Conservation (phyloP, 1,140 invertebrate genomes). For the Physella acuta region DNA sequence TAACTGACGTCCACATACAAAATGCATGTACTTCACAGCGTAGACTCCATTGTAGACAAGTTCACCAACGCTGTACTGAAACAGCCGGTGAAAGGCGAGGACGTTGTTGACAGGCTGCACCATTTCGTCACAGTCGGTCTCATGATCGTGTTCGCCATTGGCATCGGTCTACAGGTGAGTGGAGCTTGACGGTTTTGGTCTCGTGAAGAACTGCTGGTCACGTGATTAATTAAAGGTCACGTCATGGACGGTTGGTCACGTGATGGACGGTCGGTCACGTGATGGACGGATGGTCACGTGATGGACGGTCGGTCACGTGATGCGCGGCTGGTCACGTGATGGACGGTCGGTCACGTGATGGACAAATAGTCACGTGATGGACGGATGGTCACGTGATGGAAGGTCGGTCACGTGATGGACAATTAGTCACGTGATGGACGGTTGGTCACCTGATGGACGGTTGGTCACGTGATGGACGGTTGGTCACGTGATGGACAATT, state of each 20-base stretch:
- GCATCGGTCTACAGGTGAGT: slow-evolving; percentile 16
- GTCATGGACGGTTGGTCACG: neutral
- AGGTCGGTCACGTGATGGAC: too few relatives aligned
- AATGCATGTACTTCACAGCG: too few relatives aligned
- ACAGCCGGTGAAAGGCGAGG: slow-evolving; percentile 23
- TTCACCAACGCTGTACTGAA: slow-evolving; percentile 11
- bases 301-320: neutral
- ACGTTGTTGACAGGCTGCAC: slow-evolving; percentile 28
- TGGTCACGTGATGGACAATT: too few relatives aligned
- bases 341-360: too few relatives aligned
- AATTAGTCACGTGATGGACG: too few relatives aligned
- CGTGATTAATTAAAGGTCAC: neutral
- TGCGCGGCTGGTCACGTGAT: too few relatives aligned
- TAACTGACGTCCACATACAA: too few relatives aligned
- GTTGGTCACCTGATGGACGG: too few relatives aligned
- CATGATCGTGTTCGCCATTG: slow-evolving; percentile 26
- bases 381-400: too few relatives aligned
- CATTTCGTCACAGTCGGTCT: slow-evolving; percentile 30
- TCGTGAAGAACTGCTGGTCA: neutral
- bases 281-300: neutral
- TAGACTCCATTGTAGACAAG: slow-evolving; percentile 14
- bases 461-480: too few relatives aligned
- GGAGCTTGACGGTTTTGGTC: neutral
- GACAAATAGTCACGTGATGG: too few relatives aligned
- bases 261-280: neutral